These are phyloP conservation scores for Rhegmatorhina hoffmannsi DNA, from an alignment of 2,113 vertebrate genomes.

Conservation along the genomic window DNA sequence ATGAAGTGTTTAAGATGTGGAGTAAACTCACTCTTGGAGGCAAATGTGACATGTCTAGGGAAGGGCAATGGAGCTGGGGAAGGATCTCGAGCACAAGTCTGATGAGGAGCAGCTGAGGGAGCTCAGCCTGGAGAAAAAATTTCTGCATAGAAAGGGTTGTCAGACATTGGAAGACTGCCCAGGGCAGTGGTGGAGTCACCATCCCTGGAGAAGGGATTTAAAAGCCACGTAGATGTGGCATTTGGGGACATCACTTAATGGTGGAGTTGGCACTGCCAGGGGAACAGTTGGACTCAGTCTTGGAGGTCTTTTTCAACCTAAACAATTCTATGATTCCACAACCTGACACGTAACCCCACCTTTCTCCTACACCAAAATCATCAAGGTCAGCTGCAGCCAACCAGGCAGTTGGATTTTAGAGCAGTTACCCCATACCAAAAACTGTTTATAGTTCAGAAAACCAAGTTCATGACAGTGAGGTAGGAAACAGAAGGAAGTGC, in stretches of 20 bases:
- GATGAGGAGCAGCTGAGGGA: not conserved
- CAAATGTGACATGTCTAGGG: not conserved
- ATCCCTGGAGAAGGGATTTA: not conserved
- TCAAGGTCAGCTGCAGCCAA: not conserved
- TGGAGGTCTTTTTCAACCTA: not conserved
- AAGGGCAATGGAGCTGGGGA: not conserved
- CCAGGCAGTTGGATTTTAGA: not conserved
- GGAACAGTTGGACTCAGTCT: not conserved
- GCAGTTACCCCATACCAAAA: not conserved
- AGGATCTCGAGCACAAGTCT: not conserved
- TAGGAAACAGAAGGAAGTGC: not conserved
- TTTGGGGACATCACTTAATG: not conserved
- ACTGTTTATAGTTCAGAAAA: not conserved
- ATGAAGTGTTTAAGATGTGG: not conserved
- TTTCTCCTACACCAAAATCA: not conserved
- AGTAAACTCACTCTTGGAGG: not conserved
- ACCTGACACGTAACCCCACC: not conserved
- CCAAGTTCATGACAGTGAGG: fast-evolving
- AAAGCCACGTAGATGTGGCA: not conserved
- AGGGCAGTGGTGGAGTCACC: not conserved
- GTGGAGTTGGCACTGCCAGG: not conserved
- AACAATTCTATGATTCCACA: not conserved
- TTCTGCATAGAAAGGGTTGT: not conserved
- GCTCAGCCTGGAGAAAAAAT: not conserved
- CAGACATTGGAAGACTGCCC: not conserved